A percentile compares a stretch with the other conserved stretches of the same genome.
Conservation (phyloP, 2,113 vertebrate genomes). For the Oriolus oriolus region DNA sequence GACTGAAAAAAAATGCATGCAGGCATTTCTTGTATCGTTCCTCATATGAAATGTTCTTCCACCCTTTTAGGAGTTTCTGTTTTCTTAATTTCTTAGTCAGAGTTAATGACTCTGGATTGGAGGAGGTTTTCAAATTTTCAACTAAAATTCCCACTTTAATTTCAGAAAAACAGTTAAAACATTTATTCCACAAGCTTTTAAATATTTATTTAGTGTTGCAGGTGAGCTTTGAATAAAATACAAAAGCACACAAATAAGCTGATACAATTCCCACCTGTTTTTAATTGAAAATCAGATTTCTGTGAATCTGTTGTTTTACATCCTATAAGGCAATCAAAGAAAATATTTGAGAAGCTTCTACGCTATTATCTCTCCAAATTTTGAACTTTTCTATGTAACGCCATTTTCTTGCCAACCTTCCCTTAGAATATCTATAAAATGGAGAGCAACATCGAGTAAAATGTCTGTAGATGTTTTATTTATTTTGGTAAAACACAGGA, state of each 20-base stretch:
- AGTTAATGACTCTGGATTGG: background rate
- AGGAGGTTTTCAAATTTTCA: background rate
- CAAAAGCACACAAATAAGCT: background rate
- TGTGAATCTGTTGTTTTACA: background rate
- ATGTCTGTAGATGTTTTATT: background rate
- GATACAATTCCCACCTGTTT: background rate
- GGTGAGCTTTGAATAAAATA: background rate
- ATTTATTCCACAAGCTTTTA: background rate
- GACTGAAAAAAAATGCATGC: background rate
- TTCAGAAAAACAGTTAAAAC: background rate
- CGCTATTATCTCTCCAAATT: background rate
- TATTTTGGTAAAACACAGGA: background rate
- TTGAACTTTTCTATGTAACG: background rate
- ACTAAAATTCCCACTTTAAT: background rate
- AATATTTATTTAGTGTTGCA: background rate
- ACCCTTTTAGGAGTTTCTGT: background rate
- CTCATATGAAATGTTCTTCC: background rate
- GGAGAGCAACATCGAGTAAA: background rate
- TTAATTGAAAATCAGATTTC: background rate
- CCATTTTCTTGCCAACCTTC: background rate
- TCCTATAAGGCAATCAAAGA: background rate
- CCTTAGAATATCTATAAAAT: background rate
- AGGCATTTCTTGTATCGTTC: background rate
- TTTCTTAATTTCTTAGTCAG: background rate
- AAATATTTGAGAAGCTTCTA: background rate